These are phyloP conservation scores for Helicorthomorpha holstii DNA, from an alignment of 1,140 invertebrate genomes.

Conservation along the genomic window DNA sequence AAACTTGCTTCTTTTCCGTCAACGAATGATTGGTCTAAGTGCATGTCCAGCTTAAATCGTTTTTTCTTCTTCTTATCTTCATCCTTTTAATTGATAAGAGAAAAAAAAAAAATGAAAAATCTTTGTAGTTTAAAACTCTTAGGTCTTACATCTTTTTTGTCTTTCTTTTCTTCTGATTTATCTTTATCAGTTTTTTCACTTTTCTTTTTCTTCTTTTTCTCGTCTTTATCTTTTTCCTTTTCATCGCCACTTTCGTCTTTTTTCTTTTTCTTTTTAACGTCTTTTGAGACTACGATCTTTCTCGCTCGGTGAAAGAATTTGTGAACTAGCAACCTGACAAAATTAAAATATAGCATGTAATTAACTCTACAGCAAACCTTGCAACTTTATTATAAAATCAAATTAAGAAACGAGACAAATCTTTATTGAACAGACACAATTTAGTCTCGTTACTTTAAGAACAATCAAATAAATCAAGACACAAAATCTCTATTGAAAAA, in stretches of 20 bases:
- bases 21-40: constrained; percentile 80
- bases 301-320: constrained; percentile 90
- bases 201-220: constrained; percentile 13
- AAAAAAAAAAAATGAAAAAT: constrained; percentile 8
- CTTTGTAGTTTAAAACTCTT: too few relatives aligned
- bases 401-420: too few relatives aligned
- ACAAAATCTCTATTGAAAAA: too few relatives aligned
- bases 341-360: too few relatives aligned
- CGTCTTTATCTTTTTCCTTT: constrained; percentile 20
- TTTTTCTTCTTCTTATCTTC: constrained; percentile 35
- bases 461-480: too few relatives aligned
- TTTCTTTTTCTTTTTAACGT: constrained; percentile 47
- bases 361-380: too few relatives aligned
- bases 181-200: constrained; percentile 15
- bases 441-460: too few relatives aligned
- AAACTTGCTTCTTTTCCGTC: constrained; percentile 56
- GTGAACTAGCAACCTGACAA: constrained; percentile 59
- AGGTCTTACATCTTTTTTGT: constrained; percentile 14
- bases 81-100: neutral
- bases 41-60: constrained; percentile 79
- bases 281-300: constrained; percentile 60
- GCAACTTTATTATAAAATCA: too few relatives aligned
- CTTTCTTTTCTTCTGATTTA: constrained; percentile 17
- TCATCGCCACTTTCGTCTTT: constrained; percentile 20
- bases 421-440: too few relatives aligned